Evolutionary conservation across 2,888 invertebrate species (phyloP), one percentile per base, ranked within the genome.

Genomic region (Thelaira solivaga): DNA sequence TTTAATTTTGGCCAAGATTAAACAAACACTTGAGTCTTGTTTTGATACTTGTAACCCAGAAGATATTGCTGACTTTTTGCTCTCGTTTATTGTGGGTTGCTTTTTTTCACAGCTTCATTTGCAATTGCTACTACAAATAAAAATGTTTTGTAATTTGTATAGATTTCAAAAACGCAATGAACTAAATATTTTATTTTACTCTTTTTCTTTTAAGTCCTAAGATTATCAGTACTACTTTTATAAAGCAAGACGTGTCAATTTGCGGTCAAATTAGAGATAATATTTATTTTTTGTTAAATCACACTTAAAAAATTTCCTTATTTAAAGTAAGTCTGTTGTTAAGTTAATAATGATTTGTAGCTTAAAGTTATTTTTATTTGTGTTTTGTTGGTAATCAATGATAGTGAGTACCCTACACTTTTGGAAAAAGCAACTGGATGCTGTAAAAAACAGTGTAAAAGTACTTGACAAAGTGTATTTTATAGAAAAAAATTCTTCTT

Each of bases 101-200:
- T 57, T 20, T 57, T 18, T 20, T 5, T 47, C n/a, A 11, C 13
- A 26, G 29, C 39, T 26, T 16, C 11, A 55, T 36, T 24, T 59
- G 16, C 11, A 20, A 13, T 22, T 29, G 41, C 29, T 53, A 20
- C 11, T 36, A 36, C 34, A 64, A 49, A 41, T 47, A 22, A 41
- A 55, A 61, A 67, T 53, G 61, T 72, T 72, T 76, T 45, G 57
- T 67, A 55, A 61, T 76, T 61, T n/a, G n/a, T n/a, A n/a, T n/a
- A n/a, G n/a, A n/a, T n/a, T 47, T 67, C 16, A 71, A 71, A 53
- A 22, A 2, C 43, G 18, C 2, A 51, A 2, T 16, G 16, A 26
- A 49, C 2, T 6, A 29, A 20, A 39, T 18, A 43, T 18, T 11
- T 26, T 29, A 20, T 11, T 26, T 4, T 13, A 22, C n/a, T 10